These are phyloP conservation scores for Telmatherina bonti DNA, from an alignment of 2,797 vertebrate genomes.

Conservation along the genomic window DNA sequence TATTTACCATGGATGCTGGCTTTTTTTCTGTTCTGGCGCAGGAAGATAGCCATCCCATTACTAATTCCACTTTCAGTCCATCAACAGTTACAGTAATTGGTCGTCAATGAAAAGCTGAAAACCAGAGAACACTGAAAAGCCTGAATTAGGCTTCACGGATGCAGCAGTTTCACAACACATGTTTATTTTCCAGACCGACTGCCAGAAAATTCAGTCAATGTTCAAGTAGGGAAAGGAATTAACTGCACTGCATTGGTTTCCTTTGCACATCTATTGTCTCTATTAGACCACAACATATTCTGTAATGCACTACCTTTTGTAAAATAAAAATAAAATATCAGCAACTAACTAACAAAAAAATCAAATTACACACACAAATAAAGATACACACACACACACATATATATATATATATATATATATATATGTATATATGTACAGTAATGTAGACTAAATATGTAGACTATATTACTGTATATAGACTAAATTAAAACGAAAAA, in stretches of 20 bases:
- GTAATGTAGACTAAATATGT: too few species aligned
- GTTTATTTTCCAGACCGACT: neutral
- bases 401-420: too few species aligned
- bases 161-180: neutral
- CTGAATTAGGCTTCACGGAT: conserved; percentile 3
- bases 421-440: too few species aligned
- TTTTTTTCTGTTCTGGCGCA: neutral
- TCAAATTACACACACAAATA: too few species aligned
- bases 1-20: conserved; percentile 5
- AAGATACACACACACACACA: too few species aligned
- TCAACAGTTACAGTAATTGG: conserved; percentile 13
- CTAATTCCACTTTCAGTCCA: conserved; percentile 12
- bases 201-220: neutral
- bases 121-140: conserved; percentile 9
- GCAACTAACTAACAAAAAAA: neutral
- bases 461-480: too few species aligned
- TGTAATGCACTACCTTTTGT: neutral
- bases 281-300: too few species aligned
- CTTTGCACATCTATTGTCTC: too few species aligned
- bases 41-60: neutral
- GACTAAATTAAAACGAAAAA: too few species aligned
- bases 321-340: neutral
- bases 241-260: neutral
- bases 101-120: conserved; percentile 4
- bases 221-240: too few species aligned